These are phyloP conservation scores for Schizaphis graminum DNA, from an alignment of 2,888 invertebrate species.

Conservation along the genomic window DNA sequence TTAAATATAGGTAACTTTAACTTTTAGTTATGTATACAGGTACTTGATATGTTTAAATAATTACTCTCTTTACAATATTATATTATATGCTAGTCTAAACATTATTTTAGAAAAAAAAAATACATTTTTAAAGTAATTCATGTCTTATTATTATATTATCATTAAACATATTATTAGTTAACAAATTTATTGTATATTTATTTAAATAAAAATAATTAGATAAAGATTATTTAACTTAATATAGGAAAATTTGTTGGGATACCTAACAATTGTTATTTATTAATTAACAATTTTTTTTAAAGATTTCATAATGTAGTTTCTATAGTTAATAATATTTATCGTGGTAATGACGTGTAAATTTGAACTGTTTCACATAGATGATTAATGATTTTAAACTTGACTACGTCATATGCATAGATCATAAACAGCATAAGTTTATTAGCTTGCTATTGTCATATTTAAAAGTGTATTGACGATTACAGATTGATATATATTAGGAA, in stretches of 20 bases:
- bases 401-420: background rate
- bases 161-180: background rate
- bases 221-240: background rate
- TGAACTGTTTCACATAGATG: slow-evolving; percentile 39
- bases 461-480: background rate
- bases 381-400: slow-evolving; percentile 45
- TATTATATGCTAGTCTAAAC: background rate
- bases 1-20: background rate
- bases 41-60: background rate
- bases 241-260: background rate
- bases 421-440: slow-evolving; percentile 25
- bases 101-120: background rate
- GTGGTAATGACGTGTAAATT: slow-evolving; percentile 23
- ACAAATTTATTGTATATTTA: background rate
- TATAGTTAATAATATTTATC: slow-evolving; percentile 35
- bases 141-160: background rate
- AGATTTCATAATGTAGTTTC: background rate
- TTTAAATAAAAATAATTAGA: background rate
- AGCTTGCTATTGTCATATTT: slow-evolving; percentile 5
- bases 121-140: background rate
- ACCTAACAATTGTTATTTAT: slow-evolving; percentile 21
- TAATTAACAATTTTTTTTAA: slow-evolving; percentile 24
- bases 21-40: background rate
- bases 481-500: background rate
- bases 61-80: background rate